Evolutionary conservation across 2,113 vertebrate genomes (phyloP).

Genomic region (Poeciliopsis occidentalis): DNA sequence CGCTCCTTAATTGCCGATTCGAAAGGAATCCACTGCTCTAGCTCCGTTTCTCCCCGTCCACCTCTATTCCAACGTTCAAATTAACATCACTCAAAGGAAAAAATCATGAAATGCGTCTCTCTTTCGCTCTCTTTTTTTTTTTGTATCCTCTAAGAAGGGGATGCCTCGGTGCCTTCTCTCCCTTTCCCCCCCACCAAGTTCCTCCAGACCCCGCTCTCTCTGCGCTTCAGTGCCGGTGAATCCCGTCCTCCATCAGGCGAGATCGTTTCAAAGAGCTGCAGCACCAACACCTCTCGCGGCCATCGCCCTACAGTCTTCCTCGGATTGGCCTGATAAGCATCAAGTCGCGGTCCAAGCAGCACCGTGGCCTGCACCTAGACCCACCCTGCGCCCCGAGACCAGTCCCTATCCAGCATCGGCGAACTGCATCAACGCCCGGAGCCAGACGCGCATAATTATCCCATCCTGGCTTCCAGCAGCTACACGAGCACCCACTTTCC

Average conservation of each 20-base stretch:
- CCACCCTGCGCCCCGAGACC: constrained; percentile 69
- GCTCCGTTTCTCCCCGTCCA: constrained; percentile 25
- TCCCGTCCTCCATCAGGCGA: not conserved
- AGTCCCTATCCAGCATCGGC: constrained; percentile 66
- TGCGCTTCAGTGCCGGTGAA: not conserved
- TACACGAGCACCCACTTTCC: constrained; percentile 65
- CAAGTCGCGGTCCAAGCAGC: constrained; percentile 49
- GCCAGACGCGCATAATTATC: constrained; percentile 78
- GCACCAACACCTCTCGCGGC: constrained; percentile 54
- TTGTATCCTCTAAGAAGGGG: not conserved
- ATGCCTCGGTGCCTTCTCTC: not conserved
- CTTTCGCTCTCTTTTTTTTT: not conserved
- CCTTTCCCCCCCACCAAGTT: not conserved
- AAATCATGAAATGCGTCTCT: constrained; percentile 17
- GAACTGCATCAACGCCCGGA: constrained; percentile 74
- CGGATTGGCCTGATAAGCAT: constrained; percentile 54
- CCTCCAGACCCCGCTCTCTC: not conserved
- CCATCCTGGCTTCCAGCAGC: constrained; percentile 75
- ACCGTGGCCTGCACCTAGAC: constrained; percentile 57
- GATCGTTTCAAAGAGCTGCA: constrained; percentile 56
- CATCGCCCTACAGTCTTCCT: constrained; percentile 54
- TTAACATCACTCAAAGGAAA: constrained; percentile 35
- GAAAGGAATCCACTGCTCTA: constrained; percentile 54
- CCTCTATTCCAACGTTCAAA: constrained; percentile 23
- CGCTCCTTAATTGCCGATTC: constrained; percentile 67